A percentile compares a stretch with the other conserved stretches of the same genome.
These are phyloP conservation scores for Perizoma affinitatum DNA, from an alignment of 2,888 invertebrate genomes.

Conservation along the genomic window DNA sequence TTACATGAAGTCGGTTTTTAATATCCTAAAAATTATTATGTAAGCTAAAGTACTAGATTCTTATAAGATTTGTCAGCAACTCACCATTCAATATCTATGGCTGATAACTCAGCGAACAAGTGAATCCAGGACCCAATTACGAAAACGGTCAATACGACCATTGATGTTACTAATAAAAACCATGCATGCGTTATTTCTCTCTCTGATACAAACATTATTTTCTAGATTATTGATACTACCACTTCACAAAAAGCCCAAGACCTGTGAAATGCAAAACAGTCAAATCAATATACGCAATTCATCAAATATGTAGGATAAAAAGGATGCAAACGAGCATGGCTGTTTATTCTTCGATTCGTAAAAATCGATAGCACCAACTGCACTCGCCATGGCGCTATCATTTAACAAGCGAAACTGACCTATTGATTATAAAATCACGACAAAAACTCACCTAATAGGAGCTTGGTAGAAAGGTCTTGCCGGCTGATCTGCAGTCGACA, in stretches of 20 bases:
- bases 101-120: not conserved
- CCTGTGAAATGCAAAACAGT: constrained; percentile 1
- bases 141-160: not conserved
- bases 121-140: constrained; percentile 5
- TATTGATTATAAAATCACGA: constrained; percentile 6
- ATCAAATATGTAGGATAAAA: constrained; percentile 10
- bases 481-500: constrained; percentile 35
- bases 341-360: constrained; percentile 7
- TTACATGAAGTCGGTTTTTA: no score
- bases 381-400: constrained; percentile 8
- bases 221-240: not conserved
- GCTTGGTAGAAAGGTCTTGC: constrained; percentile 24
- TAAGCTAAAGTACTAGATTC: no score
- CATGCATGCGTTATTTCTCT: constrained; percentile 1
- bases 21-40: no score
- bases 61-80: not conserved
- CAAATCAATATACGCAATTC: not conserved
- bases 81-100: not conserved
- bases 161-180: not conserved
- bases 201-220: constrained; percentile 4
- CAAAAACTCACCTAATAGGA: constrained; percentile 44
- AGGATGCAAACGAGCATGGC: not conserved
- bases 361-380: constrained; percentile 25
- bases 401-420: constrained; percentile 9
- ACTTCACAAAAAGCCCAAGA: not conserved